phyloP scores from a whole-genome alignment of 1,140 invertebrate species.

The Temnothorax longispinosus region DNA sequence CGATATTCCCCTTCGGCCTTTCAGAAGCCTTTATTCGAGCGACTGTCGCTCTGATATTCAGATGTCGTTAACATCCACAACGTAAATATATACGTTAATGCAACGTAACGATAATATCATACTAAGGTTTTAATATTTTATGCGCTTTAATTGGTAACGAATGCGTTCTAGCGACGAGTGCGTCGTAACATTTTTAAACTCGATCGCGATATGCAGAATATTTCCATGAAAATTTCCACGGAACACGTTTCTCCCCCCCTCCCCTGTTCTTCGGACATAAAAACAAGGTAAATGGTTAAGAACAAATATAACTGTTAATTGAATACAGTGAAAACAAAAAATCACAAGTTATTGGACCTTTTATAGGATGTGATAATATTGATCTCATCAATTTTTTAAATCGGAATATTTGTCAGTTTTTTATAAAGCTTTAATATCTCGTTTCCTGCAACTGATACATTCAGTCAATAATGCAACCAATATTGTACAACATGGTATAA shows the following conservation, averaged over 20 bases:
- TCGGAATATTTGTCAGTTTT: neutral
- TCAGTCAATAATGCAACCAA: neutral
- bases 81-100: constrained; percentile 30
- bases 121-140: constrained; percentile 40
- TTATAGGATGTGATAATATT: constrained; percentile 33
- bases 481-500: neutral
- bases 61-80: neutral
- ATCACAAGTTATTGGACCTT: constrained; percentile 9
- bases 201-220: constrained; percentile 25
- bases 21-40: neutral
- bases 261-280: neutral
- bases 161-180: constrained; percentile 25
- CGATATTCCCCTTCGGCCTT: neutral
- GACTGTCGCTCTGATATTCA: neutral
- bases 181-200: constrained; percentile 31
- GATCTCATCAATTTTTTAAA: constrained; percentile 12
- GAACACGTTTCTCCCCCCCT: neutral
- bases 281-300: constrained; percentile 4
- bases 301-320: constrained; percentile 22
- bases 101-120: constrained; percentile 12
- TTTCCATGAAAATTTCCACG: constrained; percentile 24
- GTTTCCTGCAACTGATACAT: neutral
- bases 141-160: constrained; percentile 46
- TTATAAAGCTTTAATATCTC: neutral
- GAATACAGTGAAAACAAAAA: constrained; percentile 12